Conservation (phyloP, 2,888 invertebrate genomes). For the Thereva unica region DNA sequence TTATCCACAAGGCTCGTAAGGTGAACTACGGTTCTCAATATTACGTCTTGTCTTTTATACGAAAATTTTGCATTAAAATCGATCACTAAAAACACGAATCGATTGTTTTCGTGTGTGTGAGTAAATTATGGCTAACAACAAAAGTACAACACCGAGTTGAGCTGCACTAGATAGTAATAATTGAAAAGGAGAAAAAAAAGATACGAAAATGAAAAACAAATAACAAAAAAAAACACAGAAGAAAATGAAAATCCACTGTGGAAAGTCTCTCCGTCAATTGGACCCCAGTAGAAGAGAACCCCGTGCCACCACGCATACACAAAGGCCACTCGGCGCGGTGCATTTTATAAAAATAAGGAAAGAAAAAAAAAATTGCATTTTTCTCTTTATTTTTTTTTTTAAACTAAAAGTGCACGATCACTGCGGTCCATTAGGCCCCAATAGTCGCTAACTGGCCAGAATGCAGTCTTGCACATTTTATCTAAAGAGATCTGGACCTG, state of each 20-base stretch:
- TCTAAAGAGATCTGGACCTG: conserved; percentile 19
- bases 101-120: conserved; percentile 15
- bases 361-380: conserved; percentile 13
- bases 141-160: neutral
- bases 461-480: conserved; percentile 1
- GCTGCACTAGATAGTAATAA: neutral
- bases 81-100: conserved; percentile 14
- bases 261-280: conserved; percentile 11
- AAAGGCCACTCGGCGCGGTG: conserved; percentile 7
- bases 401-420: too few relatives aligned
- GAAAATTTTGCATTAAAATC: conserved; percentile 30
- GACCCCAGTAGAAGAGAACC: conserved; percentile 26
- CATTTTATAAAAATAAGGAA: conserved; percentile 18
- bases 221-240: conserved; percentile 10
- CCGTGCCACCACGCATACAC: conserved; percentile 7
- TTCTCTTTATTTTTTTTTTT: conserved; percentile 7
- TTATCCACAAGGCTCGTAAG: conserved; percentile 52
- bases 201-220: conserved; percentile 9
- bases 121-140: conserved; percentile 20
- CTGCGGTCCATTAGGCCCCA: too few relatives aligned
- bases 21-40: conserved; percentile 54
- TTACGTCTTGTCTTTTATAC: conserved; percentile 53
- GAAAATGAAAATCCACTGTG: conserved; percentile 25
- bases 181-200: neutral
- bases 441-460: too few relatives aligned